phyloP scores from a whole-genome alignment of 2,797 vertebrate species.

The Echiichthys vipera region DNA sequence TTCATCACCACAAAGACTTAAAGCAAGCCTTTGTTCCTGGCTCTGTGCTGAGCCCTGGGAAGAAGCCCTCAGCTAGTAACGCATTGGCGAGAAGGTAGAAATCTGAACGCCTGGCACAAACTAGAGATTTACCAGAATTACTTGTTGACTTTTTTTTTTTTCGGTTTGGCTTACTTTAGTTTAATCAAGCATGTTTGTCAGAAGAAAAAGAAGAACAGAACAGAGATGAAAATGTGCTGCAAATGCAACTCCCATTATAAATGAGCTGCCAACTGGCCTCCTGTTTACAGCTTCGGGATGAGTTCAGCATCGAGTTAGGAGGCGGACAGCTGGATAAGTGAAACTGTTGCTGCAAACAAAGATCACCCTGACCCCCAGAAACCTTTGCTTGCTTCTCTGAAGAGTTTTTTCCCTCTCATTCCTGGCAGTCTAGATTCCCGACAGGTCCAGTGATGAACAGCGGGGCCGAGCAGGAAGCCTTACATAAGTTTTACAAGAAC shows the following conservation, averaged over 20 bases:
- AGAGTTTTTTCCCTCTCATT: constrained; percentile 46
- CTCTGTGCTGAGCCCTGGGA: constrained; percentile 38
- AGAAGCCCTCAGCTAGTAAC: constrained; percentile 41
- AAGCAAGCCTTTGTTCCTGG: constrained; percentile 65
- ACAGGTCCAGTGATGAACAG: constrained; percentile 41
- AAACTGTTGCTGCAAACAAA: constrained; percentile 39
- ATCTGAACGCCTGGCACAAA: constrained; percentile 57
- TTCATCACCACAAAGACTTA: constrained; percentile 64
- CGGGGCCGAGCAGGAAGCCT: constrained; percentile 9
- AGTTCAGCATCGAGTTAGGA: constrained; percentile 39
- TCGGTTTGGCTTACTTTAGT: constrained; percentile 1
- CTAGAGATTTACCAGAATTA: constrained; percentile 49
- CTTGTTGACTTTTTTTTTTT: constrained; percentile 23
- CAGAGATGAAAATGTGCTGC: constrained; percentile 11
- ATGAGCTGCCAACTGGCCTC: constrained; percentile 30
- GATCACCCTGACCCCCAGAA: constrained; percentile 45
- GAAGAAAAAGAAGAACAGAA: constrained; percentile 6
- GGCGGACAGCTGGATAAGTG: constrained; percentile 59
- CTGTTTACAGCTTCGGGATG: constrained; percentile 57
- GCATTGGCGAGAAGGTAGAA: constrained; percentile 31
- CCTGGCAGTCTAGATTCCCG: constrained; percentile 34
- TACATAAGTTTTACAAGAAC: constrained; percentile 29
- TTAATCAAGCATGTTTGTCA: constrained; percentile 23
- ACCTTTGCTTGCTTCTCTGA: constrained; percentile 38
- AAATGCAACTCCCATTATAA: constrained; percentile 10